Evolutionary conservation across 2,113 vertebrate genomes (phyloP).

Genomic region (Trichechus manatus): DNA sequence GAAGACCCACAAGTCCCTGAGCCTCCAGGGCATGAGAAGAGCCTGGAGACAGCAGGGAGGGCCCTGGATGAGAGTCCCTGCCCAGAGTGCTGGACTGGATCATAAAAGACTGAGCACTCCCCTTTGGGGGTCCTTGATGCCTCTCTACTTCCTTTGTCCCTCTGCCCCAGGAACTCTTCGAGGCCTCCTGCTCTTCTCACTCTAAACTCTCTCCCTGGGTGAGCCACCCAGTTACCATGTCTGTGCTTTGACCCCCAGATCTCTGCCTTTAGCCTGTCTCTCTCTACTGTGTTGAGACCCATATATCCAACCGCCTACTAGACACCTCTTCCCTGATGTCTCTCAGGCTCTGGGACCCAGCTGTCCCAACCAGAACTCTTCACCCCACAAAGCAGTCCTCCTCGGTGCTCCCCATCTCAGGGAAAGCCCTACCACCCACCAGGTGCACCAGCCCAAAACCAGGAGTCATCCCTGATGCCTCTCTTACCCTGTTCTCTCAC

Average conservation of each 20-base stretch:
- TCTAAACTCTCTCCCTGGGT: not conserved
- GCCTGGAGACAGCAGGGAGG: not conserved
- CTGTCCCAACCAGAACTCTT: not conserved
- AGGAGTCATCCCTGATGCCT: accelerated
- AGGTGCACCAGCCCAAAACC: not conserved
- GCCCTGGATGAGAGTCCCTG: not conserved
- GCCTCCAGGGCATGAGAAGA: accelerated
- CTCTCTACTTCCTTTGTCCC: not conserved
- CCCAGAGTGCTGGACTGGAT: not conserved
- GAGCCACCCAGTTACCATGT: not conserved
- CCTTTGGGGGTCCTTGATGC: not conserved
- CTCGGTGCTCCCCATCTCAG: not conserved
- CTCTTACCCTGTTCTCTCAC: not conserved
- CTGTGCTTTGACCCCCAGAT: not conserved
- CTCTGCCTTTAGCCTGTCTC: not conserved
- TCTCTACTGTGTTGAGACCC: not conserved
- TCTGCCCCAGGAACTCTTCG: not conserved
- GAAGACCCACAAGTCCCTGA: not conserved
- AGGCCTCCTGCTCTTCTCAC: not conserved
- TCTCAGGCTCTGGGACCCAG: not conserved
- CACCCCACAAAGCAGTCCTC: not conserved
- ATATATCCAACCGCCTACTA: not conserved
- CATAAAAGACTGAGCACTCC: accelerated
- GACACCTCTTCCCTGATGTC: not conserved
- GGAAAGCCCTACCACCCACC: not conserved